phyloP scores from a whole-genome alignment of 2,797 vertebrate species.

The Silurus aristotelis region DNA sequence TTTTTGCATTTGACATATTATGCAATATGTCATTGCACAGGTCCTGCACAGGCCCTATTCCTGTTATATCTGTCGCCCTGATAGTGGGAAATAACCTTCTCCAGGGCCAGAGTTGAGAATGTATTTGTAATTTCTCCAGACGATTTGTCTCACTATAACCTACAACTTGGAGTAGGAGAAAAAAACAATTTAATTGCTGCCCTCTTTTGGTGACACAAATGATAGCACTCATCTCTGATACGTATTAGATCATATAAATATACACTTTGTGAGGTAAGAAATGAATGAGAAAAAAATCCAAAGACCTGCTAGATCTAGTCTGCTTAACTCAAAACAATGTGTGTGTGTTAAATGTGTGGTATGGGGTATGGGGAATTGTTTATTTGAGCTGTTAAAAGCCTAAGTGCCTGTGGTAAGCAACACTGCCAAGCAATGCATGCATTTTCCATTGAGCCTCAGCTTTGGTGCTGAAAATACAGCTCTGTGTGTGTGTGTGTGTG shows the following conservation, averaged over 20 bases:
- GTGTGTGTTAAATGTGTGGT: constrained; percentile 36
- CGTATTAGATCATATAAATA: neutral
- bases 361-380: constrained; percentile 40
- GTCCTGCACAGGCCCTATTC: no score
- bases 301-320: neutral
- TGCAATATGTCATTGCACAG: neutral
- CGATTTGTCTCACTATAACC: neutral
- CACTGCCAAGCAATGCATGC: constrained; percentile 50
- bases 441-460: constrained; percentile 52
- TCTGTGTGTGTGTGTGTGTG: constrained; percentile 11
- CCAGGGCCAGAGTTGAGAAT: neutral
- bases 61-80: no score
- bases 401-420: constrained; percentile 49
- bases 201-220: constrained; percentile 53
- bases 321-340: neutral
- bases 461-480: constrained; percentile 52
- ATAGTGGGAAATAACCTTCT: neutral
- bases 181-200: constrained; percentile 36
- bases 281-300: neutral
- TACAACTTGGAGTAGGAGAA: neutral
- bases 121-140: neutral
- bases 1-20: neutral
- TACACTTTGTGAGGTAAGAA: neutral
- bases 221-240: constrained; percentile 17
- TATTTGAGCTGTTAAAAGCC: constrained; percentile 49